These are phyloP conservation scores for Pteruthius melanotis DNA, from an alignment of 2,113 vertebrate genomes.

Conservation along the genomic window DNA sequence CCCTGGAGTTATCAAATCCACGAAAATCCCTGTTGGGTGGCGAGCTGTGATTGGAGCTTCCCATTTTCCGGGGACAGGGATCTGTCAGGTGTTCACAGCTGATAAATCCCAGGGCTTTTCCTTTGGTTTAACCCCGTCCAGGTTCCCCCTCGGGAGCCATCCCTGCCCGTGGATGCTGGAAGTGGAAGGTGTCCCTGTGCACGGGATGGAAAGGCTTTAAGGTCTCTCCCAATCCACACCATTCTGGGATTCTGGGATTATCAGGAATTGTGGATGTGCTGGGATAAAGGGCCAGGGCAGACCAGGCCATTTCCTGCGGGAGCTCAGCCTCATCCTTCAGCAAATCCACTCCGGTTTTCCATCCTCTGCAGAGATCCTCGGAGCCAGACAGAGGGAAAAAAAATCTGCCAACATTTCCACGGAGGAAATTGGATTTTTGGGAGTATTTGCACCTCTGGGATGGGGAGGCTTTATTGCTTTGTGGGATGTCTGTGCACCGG, in stretches of 20 bases:
- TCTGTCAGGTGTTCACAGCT: not conserved
- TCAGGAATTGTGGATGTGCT: not conserved
- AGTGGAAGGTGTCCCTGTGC: no score
- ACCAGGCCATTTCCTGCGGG: not conserved
- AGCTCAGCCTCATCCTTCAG: not conserved
- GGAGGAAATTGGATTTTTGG: not conserved
- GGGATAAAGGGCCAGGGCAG: not conserved
- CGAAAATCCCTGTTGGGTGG: not conserved
- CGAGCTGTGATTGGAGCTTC: not conserved
- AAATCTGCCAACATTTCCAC: not conserved
- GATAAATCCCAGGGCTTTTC: not conserved
- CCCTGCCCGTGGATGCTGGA: not conserved
- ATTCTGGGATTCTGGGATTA: not conserved
- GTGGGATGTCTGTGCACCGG: not conserved
- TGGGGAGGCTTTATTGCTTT: not conserved
- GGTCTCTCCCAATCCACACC: not conserved
- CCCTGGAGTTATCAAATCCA: not conserved
- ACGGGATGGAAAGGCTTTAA: no score
- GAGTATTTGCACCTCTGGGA: not conserved
- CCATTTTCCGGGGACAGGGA: not conserved
- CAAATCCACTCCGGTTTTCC: not conserved
- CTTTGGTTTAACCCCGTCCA: rapidly evolving
- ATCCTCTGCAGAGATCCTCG: not conserved
- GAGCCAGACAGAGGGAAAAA: not conserved
- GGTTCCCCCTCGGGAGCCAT: not conserved